These are phyloP conservation scores for Ophonus ardosiacus DNA, from an alignment of 2,888 invertebrate species.

Conservation along the genomic window DNA sequence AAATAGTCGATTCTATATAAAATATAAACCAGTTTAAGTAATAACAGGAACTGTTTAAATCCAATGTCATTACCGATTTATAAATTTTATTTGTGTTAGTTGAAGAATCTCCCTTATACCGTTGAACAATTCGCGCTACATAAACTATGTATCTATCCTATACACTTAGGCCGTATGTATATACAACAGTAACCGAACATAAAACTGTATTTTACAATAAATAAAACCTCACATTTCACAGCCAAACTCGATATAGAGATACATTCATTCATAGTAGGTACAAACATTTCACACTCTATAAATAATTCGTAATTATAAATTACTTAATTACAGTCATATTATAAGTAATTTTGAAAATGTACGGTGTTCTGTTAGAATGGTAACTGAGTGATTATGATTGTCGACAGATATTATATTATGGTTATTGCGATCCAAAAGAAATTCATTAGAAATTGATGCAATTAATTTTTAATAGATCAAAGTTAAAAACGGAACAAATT, in stretches of 20 bases:
- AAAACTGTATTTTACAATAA: conserved; percentile 48
- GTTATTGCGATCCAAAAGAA: too few relatives aligned
- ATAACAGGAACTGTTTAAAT: too few relatives aligned
- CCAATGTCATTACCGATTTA: not conserved
- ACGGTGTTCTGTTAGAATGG: conserved; percentile 20
- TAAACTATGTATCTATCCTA: conserved; percentile 36
- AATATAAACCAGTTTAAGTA: too few relatives aligned
- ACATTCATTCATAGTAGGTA: conserved; percentile 18
- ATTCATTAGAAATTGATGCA: too few relatives aligned
- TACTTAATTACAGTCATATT: conserved; percentile 5
- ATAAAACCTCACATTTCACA: conserved; percentile 40
- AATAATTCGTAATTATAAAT: conserved; percentile 11
- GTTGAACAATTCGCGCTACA: conserved; percentile 37
- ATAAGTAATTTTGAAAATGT: conserved; percentile 2
- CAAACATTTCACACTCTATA: conserved; percentile 24
- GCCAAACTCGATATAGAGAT: conserved; percentile 17
- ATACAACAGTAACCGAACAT: conserved; percentile 43
- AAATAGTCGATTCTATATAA: too few relatives aligned
- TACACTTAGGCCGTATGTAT: conserved; percentile 42
- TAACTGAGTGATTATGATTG: conserved; percentile 24
- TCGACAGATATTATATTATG: not conserved
- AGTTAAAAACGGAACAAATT: not conserved
- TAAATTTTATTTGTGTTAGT: conserved; percentile 10
- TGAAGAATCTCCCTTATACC: conserved; percentile 16
- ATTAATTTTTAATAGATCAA: not conserved